Conservation (phyloP, 2,888 invertebrate genomes). For the Melangyna quadrimaculata region DNA sequence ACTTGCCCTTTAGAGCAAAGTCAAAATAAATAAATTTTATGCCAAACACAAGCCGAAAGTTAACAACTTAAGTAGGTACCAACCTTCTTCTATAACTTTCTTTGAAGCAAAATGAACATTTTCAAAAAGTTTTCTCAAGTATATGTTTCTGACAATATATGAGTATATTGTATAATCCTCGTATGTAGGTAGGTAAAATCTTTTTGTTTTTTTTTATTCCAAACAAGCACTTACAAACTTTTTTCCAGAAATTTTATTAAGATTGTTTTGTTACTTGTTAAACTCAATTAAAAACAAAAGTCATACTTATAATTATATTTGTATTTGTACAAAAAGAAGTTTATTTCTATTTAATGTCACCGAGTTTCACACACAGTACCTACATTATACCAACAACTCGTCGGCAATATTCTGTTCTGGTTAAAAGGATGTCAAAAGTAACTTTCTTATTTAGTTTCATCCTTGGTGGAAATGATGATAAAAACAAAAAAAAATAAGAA, state of each 20-base stretch:
- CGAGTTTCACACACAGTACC: not conserved
- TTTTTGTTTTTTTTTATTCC: not conserved
- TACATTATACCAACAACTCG: too few relatives aligned
- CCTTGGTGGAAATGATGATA: not conserved
- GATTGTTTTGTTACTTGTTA: not conserved
- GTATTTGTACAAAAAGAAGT: not conserved
- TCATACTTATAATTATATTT: not conserved
- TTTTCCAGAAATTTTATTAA: not conserved
- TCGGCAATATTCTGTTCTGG: too few relatives aligned
- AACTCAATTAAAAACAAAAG: constrained; percentile 15
- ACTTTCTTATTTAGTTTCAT: not conserved
- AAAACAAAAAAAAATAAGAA: not conserved
- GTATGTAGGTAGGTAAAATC: not conserved
- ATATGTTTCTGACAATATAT: not conserved
- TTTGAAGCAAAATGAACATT: not conserved
- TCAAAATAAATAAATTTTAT: too few relatives aligned
- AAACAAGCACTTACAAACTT: not conserved
- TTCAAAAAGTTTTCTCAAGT: not conserved
- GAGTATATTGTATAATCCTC: not conserved
- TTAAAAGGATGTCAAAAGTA: not conserved
- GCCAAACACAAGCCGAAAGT: not conserved
- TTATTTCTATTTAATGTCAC: not conserved
- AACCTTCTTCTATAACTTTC: not conserved
- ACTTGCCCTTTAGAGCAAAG: too few relatives aligned
- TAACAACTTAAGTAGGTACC: not conserved